Base-by-base conservation (phyloP, 2,113 vertebrate species). In the Laticauda laticaudata region DNA sequence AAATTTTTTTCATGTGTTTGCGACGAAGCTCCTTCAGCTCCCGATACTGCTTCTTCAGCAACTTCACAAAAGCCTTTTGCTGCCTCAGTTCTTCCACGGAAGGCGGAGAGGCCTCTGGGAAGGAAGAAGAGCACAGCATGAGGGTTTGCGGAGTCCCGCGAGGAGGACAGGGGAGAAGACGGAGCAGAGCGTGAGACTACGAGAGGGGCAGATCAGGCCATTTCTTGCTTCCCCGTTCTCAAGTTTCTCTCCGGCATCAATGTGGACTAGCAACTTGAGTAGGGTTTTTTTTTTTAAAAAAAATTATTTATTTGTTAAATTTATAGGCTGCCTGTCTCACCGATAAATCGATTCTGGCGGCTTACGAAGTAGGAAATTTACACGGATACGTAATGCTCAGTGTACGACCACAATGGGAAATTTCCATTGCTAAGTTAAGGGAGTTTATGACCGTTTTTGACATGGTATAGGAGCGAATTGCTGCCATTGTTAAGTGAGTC, bases 1-100 rank as follows among this genome's bases (percentile, higher is more conserved):
- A 98, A 90, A 98, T 96, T 97, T 98, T 98, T 93, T 98, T 98
- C 12, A 97, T 95, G 88, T 99, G 98, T 90, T 99, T 99, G 96
- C 98, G 98, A 2, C 90, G 96, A 75, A 99, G 95, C 89, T 99
- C 98, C 92, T 98, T 98, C 51, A 99, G 91, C 18, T 99, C 98
- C 51, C 98, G 98, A 61, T 96, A 97, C 20, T 99, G 98, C 53
- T 98, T 98, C 95, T 98, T 98, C 3, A 95, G 59, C 21, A 99
- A 95, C 92, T 99, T 99, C 90, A 95, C 21, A 14, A 98, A 98
- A 34, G 88, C 59, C 94, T 98, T 99, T 90, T 98, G 98, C 93
- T 97, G 95, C 93, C 95, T 98, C 51, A 98, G 94, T 75, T 99
- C 98, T 0, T 98, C 98, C 92, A 98, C 43, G 0, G 98, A 95